These are phyloP conservation scores for Zeugodacus cucurbitae DNA, from an alignment of 1,140 invertebrate species.

Conservation along the genomic window DNA sequence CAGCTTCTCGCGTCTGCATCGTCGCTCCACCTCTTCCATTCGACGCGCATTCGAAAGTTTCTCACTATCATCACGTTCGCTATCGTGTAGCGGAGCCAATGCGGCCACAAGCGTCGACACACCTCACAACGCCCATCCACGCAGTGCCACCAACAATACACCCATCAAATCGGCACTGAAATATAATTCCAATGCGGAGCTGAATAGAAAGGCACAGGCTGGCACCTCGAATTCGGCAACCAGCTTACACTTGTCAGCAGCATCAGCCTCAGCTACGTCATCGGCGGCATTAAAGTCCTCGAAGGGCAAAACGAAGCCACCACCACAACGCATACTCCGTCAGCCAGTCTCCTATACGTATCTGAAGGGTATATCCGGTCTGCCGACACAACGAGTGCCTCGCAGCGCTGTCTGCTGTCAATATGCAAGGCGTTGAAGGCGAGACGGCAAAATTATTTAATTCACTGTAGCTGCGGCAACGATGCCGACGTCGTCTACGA, in stretches of 20 bases:
- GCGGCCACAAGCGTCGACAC: constrained; percentile 51
- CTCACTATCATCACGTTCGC: constrained; percentile 72
- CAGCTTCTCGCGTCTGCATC: constrained; percentile 68
- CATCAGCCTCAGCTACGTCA: constrained; percentile 40
- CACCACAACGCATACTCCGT: constrained; percentile 74
- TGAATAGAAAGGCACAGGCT: constrained; percentile 51
- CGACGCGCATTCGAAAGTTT: constrained; percentile 77
- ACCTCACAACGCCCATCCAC: constrained; percentile 47
- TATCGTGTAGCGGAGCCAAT: constrained; percentile 70
- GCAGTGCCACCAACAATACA: constrained; percentile 24
- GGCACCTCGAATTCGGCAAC: constrained; percentile 43
- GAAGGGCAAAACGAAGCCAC: constrained; percentile 68
- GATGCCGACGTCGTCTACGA: neutral
- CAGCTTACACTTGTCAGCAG: neutral
- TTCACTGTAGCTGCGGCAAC: neutral
- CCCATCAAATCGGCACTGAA: constrained; percentile 61
- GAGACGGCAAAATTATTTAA: neutral
- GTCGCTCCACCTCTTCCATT: constrained; percentile 75
- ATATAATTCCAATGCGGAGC: constrained; percentile 56
- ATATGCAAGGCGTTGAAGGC: constrained; percentile 60
- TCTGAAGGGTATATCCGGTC: constrained; percentile 79
- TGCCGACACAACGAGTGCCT: constrained; percentile 82
- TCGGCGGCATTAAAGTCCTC: constrained; percentile 47
- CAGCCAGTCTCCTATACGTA: constrained; percentile 82
- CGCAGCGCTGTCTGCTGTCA: constrained; percentile 66